These are phyloP conservation scores for Enoplosus armatus DNA, from an alignment of 2,797 vertebrate genomes.

Conservation along the genomic window DNA sequence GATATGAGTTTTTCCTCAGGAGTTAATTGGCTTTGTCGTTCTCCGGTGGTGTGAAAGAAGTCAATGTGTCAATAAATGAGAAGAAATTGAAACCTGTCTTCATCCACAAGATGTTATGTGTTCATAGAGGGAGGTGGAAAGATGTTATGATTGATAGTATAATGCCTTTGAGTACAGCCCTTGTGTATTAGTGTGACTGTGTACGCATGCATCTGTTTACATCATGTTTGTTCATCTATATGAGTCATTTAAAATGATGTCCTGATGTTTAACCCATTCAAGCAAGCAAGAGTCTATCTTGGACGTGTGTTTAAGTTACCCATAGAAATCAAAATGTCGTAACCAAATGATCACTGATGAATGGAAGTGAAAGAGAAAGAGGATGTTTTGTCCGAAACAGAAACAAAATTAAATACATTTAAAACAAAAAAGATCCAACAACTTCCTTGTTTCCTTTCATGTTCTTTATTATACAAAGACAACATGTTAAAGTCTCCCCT, in stretches of 20 bases:
- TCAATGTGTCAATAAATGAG: conserved; percentile 67
- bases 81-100: conserved; percentile 46
- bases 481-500: background rate
- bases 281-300: background rate
- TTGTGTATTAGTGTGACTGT: background rate
- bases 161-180: background rate
- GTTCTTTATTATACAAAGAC: background rate
- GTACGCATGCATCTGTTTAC: background rate
- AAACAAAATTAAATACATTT: no score
- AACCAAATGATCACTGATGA: background rate
- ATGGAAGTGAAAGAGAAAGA: background rate
- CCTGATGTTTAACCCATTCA: background rate
- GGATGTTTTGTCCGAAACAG: no score
- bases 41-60: conserved; percentile 43
- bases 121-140: background rate
- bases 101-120: background rate
- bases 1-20: conserved; percentile 37
- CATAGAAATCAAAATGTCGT: background rate
- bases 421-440: no score
- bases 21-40: conserved; percentile 57
- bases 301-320: background rate
- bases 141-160: no score
- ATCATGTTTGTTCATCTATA: background rate
- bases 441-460: no score
- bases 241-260: background rate